phyloP scores from a whole-genome alignment of 1,140 invertebrate genomes.

The Scaptomyza hsui region DNA sequence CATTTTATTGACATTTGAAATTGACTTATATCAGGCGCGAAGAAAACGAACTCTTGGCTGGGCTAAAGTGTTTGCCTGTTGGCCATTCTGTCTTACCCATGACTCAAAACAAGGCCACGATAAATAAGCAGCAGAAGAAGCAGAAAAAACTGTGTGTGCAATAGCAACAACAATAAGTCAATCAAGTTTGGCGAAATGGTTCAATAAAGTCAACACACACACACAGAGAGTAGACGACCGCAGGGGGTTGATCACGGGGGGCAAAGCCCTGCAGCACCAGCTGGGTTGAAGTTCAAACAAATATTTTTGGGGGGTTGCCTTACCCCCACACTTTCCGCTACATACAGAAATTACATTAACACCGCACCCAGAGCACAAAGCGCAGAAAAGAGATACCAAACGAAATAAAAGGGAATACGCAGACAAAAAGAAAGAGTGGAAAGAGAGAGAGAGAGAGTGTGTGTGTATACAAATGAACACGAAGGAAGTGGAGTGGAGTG shows the following conservation, averaged over 20 bases:
- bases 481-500: slow-evolving; percentile 64
- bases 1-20: slow-evolving; percentile 80
- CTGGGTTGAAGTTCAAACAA: slow-evolving; percentile 69
- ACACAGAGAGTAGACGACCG: not conserved
- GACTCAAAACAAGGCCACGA: slow-evolving; percentile 17
- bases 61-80: slow-evolving; percentile 64
- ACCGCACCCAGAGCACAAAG: slow-evolving; percentile 60
- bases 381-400: slow-evolving; percentile 12
- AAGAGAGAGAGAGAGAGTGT: slow-evolving; percentile 4
- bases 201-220: slow-evolving; percentile 76
- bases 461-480: slow-evolving; percentile 47
- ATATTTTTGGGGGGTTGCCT: slow-evolving; percentile 45
- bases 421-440: not conserved
- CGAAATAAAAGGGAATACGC: slow-evolving; percentile 22
- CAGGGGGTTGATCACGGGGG: slow-evolving; percentile 28
- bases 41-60: slow-evolving; percentile 48
- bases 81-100: slow-evolving; percentile 38
- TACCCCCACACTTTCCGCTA: slow-evolving; percentile 17
- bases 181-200: slow-evolving; percentile 76
- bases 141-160: slow-evolving; percentile 24
- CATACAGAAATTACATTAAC: slow-evolving; percentile 69
- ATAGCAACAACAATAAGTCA: slow-evolving; percentile 63
- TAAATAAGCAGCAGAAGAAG: slow-evolving; percentile 38
- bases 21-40: slow-evolving; percentile 71
- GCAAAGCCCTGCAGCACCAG: slow-evolving; percentile 36